Base-by-base conservation (phyloP, 2,797 vertebrate species). In the Hemibagrus guttatus region DNA sequence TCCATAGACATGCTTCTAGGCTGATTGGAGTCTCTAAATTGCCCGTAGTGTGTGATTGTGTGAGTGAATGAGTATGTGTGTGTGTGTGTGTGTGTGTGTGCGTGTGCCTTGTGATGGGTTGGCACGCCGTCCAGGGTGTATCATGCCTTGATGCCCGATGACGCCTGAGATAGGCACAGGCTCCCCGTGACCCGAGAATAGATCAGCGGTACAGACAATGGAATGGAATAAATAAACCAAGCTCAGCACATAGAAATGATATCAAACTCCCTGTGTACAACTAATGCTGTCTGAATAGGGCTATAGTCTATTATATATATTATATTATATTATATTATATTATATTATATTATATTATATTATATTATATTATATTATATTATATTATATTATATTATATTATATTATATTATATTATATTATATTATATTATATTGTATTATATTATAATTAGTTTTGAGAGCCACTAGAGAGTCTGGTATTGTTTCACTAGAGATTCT, bases 271-370 rank as follows among this genome's bases (percentile, higher is more conserved):
- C 68, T 69, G n/a, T 68, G 8, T 39, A 42, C 19, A 46, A 72
- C 2, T 72, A 72, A 72, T 72, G 13, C 58, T 80, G 58, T 83
- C 63, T 85, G 19, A 39, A 42, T 39, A 71, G 35, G 35, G 68
- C 68, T 71, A 69, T 6, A 69, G 66, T 39, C 69, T 39, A 14
- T 49, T 6, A 39, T 74, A 74, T 49, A 46, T 49, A 49, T 14
- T 26, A 72, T 72, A 72, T 28, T 28, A n/a, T 74, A 54, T 9
- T 26, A 26, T 46, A 46, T 46, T 26, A 42, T 46, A 46, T 71
- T 21, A 71, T 66, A 31, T 68, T 16, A 68, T 68, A 31, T 68
- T 21, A 71, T 71, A 42, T 23, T 23, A 71, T 71, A 42, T 13
- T 23, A 46, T 46, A 46, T 26, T 13, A 42, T 72, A 46, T 26